Base-by-base conservation (phyloP, 2,113 vertebrate species). In the Zosterops japonicus region DNA sequence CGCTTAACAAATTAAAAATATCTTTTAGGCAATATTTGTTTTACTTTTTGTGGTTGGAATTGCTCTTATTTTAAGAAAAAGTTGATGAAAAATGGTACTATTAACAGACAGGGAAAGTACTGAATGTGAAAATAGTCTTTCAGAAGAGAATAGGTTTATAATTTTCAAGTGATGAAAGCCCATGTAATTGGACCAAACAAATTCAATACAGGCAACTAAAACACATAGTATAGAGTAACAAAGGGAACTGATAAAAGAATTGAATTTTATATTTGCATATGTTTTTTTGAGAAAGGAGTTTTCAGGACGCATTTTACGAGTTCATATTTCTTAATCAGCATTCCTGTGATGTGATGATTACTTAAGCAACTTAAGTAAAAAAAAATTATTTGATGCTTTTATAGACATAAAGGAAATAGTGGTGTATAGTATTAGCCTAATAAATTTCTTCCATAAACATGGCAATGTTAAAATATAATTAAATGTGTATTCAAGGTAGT, bases 371-470 rank as follows among this genome's bases (percentile, higher is more conserved):
- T 36, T 53, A 25, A 46, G 3, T 24, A 21, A 46, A 69, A 55
- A 23, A 14, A 2, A 14, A 25, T 6, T 27, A 61, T n/a, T 14
- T 55, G 5, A 36, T 49, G 3, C 5, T 72, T 74, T 31, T 47
- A 13, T 47, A 46, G n/a, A 31, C 11, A 14, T 20, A 64, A 57
- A 60, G 12, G 5, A 78, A 89, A 59, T 59, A 3, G 14, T 1
- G 0, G 7, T 47, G 3, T 75, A 24, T 42, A 56, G 5, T 0
- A 0, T 59, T 39, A 52, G 5, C 27, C 19, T 88, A 33, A 76
- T 24, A 56, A 55, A 65, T 49, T 11, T 49, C 31, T 84, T 39
- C 25, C 16, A 49, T 22, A 46, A 28, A 41, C 6, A 39, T 2
- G 47, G 1, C 5, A 39, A 19, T 25, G 8, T 63, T 72, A 80